These are phyloP conservation scores for Coecobrya sp. DNA, from an alignment of 2,888 invertebrate genomes.

Conservation along the genomic window DNA sequence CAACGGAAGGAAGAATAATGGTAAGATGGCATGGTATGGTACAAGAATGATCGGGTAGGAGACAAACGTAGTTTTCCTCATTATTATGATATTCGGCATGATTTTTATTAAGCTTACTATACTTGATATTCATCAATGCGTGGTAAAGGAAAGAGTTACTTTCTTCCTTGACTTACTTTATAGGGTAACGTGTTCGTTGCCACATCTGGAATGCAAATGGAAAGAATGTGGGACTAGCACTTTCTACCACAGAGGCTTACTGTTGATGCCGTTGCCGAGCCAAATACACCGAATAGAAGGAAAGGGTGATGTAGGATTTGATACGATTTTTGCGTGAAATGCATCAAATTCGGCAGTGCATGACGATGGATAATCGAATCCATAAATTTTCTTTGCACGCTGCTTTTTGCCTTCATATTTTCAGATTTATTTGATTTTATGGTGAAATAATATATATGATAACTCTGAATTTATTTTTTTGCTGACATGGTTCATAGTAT, in stretches of 20 bases:
- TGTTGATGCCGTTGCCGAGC: background rate
- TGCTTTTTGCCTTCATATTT: background rate
- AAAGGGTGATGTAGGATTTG: slow-evolving; percentile 49
- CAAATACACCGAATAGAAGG: background rate
- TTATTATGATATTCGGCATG: background rate
- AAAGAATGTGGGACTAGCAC: background rate
- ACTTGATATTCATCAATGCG: slow-evolving; percentile 37
- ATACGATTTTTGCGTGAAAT: slow-evolving; percentile 84
- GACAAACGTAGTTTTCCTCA: slow-evolving; percentile 2
- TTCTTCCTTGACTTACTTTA: background rate
- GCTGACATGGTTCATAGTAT: slow-evolving; percentile 35
- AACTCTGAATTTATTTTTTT: slow-evolving; percentile 8
- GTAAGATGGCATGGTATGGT: background rate
- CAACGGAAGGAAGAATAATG: slow-evolving; percentile 42
- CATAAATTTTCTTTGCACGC: slow-evolving; percentile 83
- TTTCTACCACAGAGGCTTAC: too few species aligned
- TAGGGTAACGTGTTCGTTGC: background rate
- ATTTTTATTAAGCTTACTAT: background rate
- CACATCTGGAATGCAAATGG: background rate
- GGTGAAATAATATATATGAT: background rate
- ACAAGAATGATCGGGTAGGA: background rate
- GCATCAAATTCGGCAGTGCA: slow-evolving; percentile 77
- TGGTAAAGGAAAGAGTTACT: background rate
- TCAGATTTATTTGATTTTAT: slow-evolving; percentile 25
- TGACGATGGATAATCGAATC: slow-evolving; percentile 85